Conservation (phyloP, 1,140 invertebrate species). For the Drosophila ironensis region DNA sequence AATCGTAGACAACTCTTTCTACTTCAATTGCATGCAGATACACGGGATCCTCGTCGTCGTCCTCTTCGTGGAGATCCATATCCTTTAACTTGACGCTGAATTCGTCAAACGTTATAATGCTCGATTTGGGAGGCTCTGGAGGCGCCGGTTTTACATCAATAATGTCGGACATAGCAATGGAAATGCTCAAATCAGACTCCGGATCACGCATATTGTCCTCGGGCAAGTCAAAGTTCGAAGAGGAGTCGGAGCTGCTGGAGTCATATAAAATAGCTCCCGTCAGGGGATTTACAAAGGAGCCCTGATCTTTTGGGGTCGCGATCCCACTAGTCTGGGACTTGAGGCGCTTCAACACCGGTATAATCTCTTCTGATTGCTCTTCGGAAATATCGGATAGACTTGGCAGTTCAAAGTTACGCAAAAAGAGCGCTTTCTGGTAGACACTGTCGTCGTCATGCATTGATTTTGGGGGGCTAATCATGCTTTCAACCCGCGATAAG, state of each 20-base stretch:
- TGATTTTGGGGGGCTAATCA: not conserved
- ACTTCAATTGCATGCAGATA: too few species aligned
- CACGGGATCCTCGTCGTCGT: not conserved
- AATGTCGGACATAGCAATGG: not conserved
- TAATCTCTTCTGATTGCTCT: not conserved
- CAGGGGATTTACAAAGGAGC: not conserved
- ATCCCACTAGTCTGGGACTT: not conserved
- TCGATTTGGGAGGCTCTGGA: not conserved
- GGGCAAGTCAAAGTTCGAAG: not conserved
- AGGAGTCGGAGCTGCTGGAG: not conserved
- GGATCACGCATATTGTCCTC: not conserved
- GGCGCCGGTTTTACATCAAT: too few species aligned
- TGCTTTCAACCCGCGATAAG: not conserved
- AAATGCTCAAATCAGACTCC: not conserved
- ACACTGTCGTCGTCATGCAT: slow-evolving; percentile 1
- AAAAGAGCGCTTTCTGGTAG: slow-evolving; percentile 23
- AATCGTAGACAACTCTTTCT: not conserved
- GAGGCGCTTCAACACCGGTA: not conserved
- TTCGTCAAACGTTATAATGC: not conserved
- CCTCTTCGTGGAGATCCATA: not conserved
- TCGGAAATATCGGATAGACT: slow-evolving; percentile 51
- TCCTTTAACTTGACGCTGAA: too few species aligned
- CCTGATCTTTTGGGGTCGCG: not conserved
- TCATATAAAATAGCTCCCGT: not conserved
- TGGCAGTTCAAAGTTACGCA: slow-evolving; percentile 32